A percentile compares a stretch with the other conserved stretches of the same genome.
Evolutionary conservation across 2,888 invertebrate genomes (phyloP).

Genomic region (Erynnis tages): DNA sequence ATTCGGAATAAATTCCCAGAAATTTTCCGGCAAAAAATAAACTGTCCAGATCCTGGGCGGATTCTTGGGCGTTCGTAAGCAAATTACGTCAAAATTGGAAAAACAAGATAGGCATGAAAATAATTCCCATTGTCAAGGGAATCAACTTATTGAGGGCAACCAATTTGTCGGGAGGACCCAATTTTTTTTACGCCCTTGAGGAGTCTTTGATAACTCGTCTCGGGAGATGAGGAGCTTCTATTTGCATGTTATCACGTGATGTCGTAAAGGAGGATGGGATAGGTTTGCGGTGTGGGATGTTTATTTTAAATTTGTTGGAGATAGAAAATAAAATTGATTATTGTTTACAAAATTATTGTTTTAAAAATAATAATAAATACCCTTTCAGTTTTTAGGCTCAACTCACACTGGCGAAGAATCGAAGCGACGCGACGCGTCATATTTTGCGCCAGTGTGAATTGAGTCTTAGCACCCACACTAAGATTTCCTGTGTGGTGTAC

Average conservation of each 20-base stretch:
- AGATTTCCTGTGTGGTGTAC: too few species aligned
- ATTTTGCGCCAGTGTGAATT: too few species aligned
- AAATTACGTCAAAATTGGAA: constrained; percentile 65
- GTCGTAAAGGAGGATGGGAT: too few species aligned
- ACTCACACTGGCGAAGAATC: too few species aligned
- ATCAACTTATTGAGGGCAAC: constrained; percentile 55
- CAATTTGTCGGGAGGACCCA: constrained; percentile 23
- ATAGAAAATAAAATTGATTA: too few species aligned
- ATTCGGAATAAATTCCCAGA: constrained; percentile 16
- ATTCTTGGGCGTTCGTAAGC: constrained; percentile 40
- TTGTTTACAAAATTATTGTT: too few species aligned
- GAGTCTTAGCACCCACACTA: too few species aligned
- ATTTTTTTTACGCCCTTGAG: constrained; percentile 23
- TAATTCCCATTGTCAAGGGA: constrained; percentile 70
- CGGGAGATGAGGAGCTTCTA: constrained; percentile 13
- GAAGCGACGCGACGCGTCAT: too few species aligned
- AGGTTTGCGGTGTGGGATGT: too few species aligned
- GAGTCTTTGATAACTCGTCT: constrained; percentile 13
- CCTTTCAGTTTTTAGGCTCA: too few species aligned
- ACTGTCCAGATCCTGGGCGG: constrained; percentile 13
- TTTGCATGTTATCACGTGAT: constrained; percentile 16
- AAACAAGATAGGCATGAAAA: constrained; percentile 66
- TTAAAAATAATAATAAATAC: too few species aligned
- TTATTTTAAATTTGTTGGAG: too few species aligned
- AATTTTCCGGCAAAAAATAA: constrained; percentile 16